phyloP scores from a whole-genome alignment of 2,888 invertebrate species.

The Pandemis heparana region DNA sequence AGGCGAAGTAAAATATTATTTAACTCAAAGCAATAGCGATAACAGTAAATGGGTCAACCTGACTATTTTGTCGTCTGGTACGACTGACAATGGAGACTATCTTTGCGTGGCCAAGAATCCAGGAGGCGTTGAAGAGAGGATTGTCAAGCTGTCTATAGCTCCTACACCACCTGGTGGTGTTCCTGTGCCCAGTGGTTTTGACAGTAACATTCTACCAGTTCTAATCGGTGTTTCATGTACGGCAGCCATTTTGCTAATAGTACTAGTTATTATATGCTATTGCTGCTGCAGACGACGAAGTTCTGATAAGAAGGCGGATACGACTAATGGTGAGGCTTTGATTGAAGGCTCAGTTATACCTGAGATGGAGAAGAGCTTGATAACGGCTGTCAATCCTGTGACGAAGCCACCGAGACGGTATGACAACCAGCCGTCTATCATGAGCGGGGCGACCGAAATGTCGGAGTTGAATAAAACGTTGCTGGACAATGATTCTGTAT shows the following conservation, averaged over 20 bases:
- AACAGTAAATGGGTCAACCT: constrained; percentile 88
- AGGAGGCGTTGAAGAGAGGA: constrained; percentile 92
- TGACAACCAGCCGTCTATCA: constrained; percentile 89
- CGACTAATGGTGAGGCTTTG: constrained; percentile 88
- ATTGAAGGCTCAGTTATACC: constrained; percentile 91
- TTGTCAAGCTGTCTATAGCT: constrained; percentile 87
- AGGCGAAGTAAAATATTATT: constrained; percentile 79
- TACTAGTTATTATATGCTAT: constrained; percentile 82
- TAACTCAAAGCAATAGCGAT: constrained; percentile 67
- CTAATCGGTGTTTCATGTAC: constrained; percentile 81
- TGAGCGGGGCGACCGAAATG: constrained; percentile 91
- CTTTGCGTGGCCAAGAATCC: constrained; percentile 93
- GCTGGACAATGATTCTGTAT: constrained; percentile 92
- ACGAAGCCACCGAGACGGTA: constrained; percentile 93
- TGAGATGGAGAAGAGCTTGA: constrained; percentile 94
- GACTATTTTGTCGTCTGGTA: constrained; percentile 87
- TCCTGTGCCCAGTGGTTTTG: constrained; percentile 81
- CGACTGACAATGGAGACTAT: constrained; percentile 90
- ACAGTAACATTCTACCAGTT: constrained; percentile 83
- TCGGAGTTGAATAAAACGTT: constrained; percentile 93
- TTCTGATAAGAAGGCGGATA: constrained; percentile 85
- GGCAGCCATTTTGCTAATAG: constrained; percentile 80
- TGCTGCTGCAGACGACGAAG: constrained; percentile 84
- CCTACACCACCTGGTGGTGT: constrained; percentile 76
- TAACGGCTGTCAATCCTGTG: constrained; percentile 94